Evolutionary conservation across 2,113 vertebrate species (phyloP).

Genomic region (Limnothrissa miodon): DNA sequence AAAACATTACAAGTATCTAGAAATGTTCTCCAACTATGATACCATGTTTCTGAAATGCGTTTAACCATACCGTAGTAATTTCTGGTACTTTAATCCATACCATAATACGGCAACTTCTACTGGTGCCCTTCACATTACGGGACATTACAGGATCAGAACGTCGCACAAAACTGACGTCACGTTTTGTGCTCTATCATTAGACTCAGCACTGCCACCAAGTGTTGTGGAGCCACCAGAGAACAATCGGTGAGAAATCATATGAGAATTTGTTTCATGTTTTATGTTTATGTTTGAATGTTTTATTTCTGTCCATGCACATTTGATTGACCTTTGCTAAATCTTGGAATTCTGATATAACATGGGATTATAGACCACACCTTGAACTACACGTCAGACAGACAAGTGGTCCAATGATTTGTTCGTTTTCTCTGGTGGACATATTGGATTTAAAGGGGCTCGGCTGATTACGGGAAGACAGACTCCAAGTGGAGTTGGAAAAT

Average conservation of each 20-base stretch:
- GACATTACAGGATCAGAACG: not conserved
- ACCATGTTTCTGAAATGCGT: not conserved
- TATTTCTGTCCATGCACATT: not conserved
- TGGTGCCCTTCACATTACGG: conserved; percentile 5
- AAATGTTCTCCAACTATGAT: not conserved
- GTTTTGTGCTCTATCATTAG: not conserved
- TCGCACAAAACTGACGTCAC: not conserved
- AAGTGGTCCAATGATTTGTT: conserved; percentile 50
- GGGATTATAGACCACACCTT: not conserved
- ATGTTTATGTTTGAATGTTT: not conserved
- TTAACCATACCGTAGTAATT: not conserved
- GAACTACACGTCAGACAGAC: not conserved
- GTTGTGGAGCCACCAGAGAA: not conserved
- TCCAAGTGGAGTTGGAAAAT: not conserved
- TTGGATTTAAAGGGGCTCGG: conserved; percentile 71
- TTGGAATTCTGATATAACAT: not conserved
- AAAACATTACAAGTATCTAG: not conserved
- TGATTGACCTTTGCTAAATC: not conserved
- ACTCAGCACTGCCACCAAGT: not conserved
- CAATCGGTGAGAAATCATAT: not conserved
- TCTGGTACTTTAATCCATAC: not conserved
- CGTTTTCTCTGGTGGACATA: conserved; percentile 56
- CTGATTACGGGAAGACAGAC: conserved; percentile 19
- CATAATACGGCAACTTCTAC: not conserved
- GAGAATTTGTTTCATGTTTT: not conserved